Conservation (phyloP, 2,888 invertebrate species). For the Mesorhabditis spiculigera region DNA sequence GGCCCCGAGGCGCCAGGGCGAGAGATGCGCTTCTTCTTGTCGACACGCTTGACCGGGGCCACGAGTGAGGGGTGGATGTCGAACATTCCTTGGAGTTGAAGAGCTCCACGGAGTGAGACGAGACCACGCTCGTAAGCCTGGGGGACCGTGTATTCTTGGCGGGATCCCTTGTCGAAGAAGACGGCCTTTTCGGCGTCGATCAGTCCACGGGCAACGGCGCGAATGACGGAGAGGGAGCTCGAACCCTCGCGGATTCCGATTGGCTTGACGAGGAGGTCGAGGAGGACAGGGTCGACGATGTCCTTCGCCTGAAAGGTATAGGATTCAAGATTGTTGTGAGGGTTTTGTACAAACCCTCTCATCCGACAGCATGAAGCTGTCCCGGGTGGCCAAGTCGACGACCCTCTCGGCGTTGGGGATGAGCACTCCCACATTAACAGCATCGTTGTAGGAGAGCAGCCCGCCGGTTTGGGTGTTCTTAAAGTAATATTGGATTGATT, state of each 20-base stretch:
- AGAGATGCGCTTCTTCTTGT: constrained; percentile 79
- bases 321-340: no score
- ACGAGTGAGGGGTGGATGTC: constrained; percentile 67
- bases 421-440: constrained; percentile 74
- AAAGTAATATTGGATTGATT: neutral
- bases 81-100: constrained; percentile 77
- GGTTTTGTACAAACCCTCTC: constrained; percentile 38
- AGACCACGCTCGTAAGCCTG: constrained; percentile 80
- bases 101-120: constrained; percentile 82
- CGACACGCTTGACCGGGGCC: constrained; percentile 70
- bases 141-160: constrained; percentile 74
- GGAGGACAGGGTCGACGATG: constrained; percentile 58
- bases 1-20: constrained; percentile 65
- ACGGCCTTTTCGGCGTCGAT: constrained; percentile 81
- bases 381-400: constrained; percentile 44
- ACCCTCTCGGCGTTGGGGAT: constrained; percentile 66
- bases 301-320: constrained; percentile 44
- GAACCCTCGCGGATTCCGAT: constrained; percentile 74
- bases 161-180: constrained; percentile 45
- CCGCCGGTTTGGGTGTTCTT: constrained; percentile 74
- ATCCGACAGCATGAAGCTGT: constrained; percentile 44
- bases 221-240: constrained; percentile 73
- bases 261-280: constrained; percentile 76
- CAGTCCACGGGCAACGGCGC: constrained; percentile 80
- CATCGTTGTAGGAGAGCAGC: constrained; percentile 79